Percentiles rank a stretch among this genome's conserved stretches.
phyloP scores from a whole-genome alignment of 2,113 vertebrate species.

The Chloebia gouldiae region DNA sequence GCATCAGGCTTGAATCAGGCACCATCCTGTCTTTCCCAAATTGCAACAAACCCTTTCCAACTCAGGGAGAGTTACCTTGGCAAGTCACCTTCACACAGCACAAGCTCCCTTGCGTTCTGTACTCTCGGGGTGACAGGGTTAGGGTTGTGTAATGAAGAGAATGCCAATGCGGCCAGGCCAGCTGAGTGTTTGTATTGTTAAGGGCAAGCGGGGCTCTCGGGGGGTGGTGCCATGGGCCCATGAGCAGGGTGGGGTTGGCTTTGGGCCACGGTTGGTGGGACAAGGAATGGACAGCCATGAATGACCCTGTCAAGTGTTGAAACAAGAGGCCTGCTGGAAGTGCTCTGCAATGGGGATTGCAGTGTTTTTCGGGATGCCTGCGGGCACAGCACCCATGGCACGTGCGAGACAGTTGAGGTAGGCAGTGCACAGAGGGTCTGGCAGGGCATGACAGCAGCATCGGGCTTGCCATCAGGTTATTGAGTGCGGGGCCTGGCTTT shows the following conservation, averaged over 20 bases:
- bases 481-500: not conserved
- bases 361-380: not conserved
- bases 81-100: not conserved
- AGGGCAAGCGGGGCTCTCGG: fast-evolving
- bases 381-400: not conserved
- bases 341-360: not conserved
- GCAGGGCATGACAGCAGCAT: not conserved
- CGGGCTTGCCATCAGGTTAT: not conserved
- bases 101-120: not conserved
- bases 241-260: no score
- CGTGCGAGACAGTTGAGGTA: not conserved
- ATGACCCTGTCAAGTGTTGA: not conserved
- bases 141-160: not conserved
- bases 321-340: fast-evolving
- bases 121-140: not conserved
- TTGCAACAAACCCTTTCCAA: no score
- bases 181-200: fast-evolving
- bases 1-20: no score
- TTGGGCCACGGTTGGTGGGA: no score
- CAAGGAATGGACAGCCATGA: not conserved
- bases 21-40: no score
- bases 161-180: not conserved
- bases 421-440: not conserved
- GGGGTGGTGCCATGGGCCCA: fast-evolving
- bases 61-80: no score